Percentiles rank a stretch among this genome's conserved stretches.
Evolutionary conservation across 1,140 invertebrate genomes (phyloP).

Genomic region (Calliphora vicina): DNA sequence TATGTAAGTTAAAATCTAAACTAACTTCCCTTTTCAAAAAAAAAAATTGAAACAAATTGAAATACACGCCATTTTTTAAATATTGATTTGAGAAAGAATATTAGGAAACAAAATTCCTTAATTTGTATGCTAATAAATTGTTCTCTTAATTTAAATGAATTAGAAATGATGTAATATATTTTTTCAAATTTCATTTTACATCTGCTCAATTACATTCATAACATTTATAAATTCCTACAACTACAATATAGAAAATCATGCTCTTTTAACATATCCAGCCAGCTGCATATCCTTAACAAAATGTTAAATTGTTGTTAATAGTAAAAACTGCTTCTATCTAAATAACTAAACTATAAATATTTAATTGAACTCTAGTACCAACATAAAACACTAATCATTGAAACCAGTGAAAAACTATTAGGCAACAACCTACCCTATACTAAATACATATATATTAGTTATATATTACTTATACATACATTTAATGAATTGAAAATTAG

Average conservation of each 20-base stretch:
- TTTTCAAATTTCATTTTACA: too few species aligned
- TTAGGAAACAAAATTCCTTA: too few species aligned
- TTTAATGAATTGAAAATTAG: neutral
- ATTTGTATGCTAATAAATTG: too few species aligned
- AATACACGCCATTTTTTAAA: too few species aligned
- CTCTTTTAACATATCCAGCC: slow-evolving; percentile 7
- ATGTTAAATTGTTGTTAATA: neutral
- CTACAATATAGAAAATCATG: neutral
- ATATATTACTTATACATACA: neutral
- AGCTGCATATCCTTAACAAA: slow-evolving; percentile 13
- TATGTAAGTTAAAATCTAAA: neutral
- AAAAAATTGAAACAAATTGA: too few species aligned
- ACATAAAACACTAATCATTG: neutral
- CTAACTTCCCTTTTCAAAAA: too few species aligned
- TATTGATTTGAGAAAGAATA: too few species aligned
- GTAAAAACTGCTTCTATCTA: neutral
- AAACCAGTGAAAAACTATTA: neutral
- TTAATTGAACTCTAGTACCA: neutral
- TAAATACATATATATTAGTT: neutral
- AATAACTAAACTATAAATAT: neutral
- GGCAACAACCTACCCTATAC: neutral
- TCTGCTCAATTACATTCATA: neutral
- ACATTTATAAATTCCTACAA: neutral
- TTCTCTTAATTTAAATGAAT: too few species aligned
- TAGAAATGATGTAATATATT: neutral